Evolutionary conservation across 1,140 invertebrate genomes (phyloP).

Genomic region (Reticulitermes speratus): DNA sequence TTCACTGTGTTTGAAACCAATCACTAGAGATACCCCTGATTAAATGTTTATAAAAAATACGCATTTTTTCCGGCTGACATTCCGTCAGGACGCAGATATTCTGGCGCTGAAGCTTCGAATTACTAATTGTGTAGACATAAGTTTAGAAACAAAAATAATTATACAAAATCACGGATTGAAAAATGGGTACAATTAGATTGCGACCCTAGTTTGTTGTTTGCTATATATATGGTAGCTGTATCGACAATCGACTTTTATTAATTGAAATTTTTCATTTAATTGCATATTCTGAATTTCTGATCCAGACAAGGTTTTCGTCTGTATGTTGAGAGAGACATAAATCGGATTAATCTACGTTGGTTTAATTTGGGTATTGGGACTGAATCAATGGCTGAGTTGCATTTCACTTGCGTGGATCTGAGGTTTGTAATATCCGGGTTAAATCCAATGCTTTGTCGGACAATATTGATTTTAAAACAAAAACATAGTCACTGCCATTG

Average conservation of each 20-base stretch:
- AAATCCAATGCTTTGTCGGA: neutral
- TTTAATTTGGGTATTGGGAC: neutral
- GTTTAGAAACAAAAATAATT: neutral
- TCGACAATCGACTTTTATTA: neutral
- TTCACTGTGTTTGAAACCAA: no score
- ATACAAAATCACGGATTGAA: neutral
- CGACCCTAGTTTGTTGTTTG: neutral
- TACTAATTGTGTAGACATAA: neutral
- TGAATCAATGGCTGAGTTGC: neutral
- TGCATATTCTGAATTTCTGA: neutral
- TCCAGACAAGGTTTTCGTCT: neutral
- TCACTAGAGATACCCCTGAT: no score
- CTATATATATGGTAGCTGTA: neutral
- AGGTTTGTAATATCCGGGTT: neutral
- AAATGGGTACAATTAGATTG: neutral
- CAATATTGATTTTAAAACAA: neutral
- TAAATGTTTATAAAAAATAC: no score
- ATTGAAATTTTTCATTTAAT: neutral
- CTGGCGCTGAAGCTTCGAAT: neutral
- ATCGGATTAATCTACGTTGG: neutral
- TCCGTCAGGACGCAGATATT: neutral
- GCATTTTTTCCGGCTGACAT: no score
- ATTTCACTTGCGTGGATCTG: neutral
- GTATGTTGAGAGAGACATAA: neutral
- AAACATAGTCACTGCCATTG: neutral